phyloP scores from a whole-genome alignment of 2,113 vertebrate genomes.

The Nothobranchius kuhntae region DNA sequence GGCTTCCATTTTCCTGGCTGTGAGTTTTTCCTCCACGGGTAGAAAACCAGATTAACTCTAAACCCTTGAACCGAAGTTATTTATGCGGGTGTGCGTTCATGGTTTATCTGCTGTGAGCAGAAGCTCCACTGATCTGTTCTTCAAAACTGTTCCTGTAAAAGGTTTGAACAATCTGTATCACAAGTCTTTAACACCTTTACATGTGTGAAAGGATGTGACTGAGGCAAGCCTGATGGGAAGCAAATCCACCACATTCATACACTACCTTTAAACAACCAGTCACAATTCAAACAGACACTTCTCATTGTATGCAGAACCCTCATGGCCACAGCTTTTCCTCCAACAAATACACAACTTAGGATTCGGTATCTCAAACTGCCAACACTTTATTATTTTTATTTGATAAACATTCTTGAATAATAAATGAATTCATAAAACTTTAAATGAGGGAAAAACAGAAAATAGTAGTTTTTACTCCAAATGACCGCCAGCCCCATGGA shows the following conservation, averaged over 20 bases:
- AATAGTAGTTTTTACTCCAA: too few relatives aligned
- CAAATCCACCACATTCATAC: constrained; percentile 20
- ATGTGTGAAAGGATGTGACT: constrained; percentile 17
- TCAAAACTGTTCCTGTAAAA: constrained; percentile 16
- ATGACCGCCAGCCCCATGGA: too few relatives aligned
- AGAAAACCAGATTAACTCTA: constrained; percentile 41
- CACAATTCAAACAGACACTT: neutral
- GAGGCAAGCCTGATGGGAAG: constrained; percentile 20
- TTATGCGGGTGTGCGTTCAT: neutral
- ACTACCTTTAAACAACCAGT: neutral
- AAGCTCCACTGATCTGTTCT: constrained; percentile 17
- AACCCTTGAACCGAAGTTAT: neutral
- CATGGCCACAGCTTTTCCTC: too few relatives aligned
- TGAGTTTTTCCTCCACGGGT: constrained; percentile 20
- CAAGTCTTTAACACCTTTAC: constrained; percentile 10
- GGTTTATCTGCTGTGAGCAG: constrained; percentile 37
- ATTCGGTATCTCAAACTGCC: too few relatives aligned
- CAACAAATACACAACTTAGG: too few relatives aligned
- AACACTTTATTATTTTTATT: too few relatives aligned
- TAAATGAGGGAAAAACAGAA: too few relatives aligned
- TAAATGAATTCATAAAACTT: too few relatives aligned
- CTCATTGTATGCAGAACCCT: too few relatives aligned
- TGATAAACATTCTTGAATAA: too few relatives aligned
- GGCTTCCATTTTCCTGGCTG: constrained; percentile 21
- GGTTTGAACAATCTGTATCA: constrained; percentile 3